Conservation (phyloP, 2,797 vertebrate species). For the Acridotheres tristis region DNA sequence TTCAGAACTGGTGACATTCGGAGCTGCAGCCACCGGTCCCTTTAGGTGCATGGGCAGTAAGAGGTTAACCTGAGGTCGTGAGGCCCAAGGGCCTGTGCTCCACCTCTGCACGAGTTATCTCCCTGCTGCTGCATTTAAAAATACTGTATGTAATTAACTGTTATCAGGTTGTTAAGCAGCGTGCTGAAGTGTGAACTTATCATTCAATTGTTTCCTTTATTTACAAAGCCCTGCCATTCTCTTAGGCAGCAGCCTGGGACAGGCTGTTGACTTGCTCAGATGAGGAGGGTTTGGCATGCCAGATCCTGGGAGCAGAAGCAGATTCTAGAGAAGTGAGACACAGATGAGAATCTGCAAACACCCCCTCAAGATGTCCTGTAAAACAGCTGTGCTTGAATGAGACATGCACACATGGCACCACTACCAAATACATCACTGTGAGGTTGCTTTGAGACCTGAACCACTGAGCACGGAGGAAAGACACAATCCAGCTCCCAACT, state of each 20-base stretch:
- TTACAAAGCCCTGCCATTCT: conserved; percentile 67
- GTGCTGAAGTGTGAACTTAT: conserved; percentile 77
- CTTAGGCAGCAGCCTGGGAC: conserved; percentile 49
- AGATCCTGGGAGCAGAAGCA: conserved; percentile 41
- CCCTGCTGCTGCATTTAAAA: conserved; percentile 50
- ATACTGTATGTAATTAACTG: conserved; percentile 66
- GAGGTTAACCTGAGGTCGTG: not conserved
- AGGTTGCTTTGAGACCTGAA: not conserved
- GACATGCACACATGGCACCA: not conserved
- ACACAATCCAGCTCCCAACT: not conserved
- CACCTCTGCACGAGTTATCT: conserved; percentile 41
- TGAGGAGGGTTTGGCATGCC: conserved; percentile 24
- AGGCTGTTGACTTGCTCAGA: conserved; percentile 67
- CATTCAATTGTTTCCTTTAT: conserved; percentile 75
- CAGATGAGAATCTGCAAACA: not conserved
- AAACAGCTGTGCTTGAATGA: not conserved
- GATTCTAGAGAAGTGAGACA: conserved; percentile 13
- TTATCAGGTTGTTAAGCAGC: conserved; percentile 71
- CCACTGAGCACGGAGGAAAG: not conserved
- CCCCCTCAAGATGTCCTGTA: not conserved
- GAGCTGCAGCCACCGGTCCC: not conserved
- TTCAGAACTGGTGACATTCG: not conserved
- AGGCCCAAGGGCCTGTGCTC: not conserved
- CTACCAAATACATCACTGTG: not conserved
- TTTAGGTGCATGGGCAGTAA: not conserved